Evolutionary conservation across 1,140 invertebrate species (phyloP), one percentile per base, ranked within the genome.

Genomic region (Drosophila bocqueti): DNA sequence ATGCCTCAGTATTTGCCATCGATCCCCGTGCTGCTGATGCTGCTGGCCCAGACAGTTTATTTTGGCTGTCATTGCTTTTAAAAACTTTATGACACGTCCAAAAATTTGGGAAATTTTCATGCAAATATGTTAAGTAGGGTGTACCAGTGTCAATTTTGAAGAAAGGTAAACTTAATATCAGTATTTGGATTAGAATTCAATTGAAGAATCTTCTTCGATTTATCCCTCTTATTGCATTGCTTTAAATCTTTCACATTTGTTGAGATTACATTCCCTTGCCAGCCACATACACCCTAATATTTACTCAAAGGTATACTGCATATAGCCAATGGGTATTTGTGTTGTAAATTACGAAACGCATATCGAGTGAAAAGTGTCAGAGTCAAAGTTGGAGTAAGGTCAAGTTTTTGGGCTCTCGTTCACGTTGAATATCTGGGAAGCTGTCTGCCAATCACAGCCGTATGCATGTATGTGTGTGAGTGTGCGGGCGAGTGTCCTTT

Each of bases 301-400:
- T 4, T 29, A 46, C 46, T 18, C 18, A 54, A 52, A 66, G 64
- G 42, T 54, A 54, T 49, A 10, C 29, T 11, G 24, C 55, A 21
- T n/a, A 67, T 26, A 49, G 31, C 46, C 49, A 63, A 40, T 36
- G 34, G 31, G 16, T 65, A 26, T 55, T 29, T 31, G 42, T 59
- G 36, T 45, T 60, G 24, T 87, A 75, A 80, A 89, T 89, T 83
- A 69, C 79, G 64, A 77, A 85, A 55, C 82, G 82, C 82, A 84
- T 77, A 74, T 85, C 78, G 71, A 65, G 67, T 74, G 67, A 63
- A 43, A 73, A 59, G 59, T 62, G 54, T 52, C 65, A 66, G 46
- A 38, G 45, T 63, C 45, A 54, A 76, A 58, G 71, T 57, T 72
- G 60, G 79, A 84, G 79, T 81, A 74, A 83, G 83, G 83, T 87